These are phyloP conservation scores for Eptesicus fuscus DNA, from an alignment of 2,113 vertebrate genomes.

Conservation along the genomic window DNA sequence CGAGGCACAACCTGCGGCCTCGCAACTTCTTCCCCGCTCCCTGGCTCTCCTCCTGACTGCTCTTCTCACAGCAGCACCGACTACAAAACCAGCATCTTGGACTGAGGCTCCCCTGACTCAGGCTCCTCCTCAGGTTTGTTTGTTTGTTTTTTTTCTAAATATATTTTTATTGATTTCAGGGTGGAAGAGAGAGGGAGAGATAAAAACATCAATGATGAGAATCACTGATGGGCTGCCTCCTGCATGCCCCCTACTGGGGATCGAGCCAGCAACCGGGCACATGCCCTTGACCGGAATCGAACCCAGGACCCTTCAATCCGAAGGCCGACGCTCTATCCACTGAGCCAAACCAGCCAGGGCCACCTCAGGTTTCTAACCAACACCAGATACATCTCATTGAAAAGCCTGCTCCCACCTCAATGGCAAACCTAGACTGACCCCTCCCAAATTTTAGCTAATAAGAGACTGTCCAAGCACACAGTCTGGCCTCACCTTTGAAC, in stretches of 20 bases:
- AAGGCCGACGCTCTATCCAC: too few relatives aligned
- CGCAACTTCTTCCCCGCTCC: fast-evolving
- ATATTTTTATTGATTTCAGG: too few relatives aligned
- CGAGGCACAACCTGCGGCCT: fast-evolving
- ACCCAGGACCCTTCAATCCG: too few relatives aligned
- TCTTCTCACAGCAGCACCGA: neutral
- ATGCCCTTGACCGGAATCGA: too few relatives aligned
- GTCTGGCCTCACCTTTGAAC: neutral
- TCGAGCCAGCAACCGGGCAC: too few relatives aligned
- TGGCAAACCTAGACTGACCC: neutral
- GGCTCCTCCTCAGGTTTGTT: neutral
- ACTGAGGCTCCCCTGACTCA: too few relatives aligned
- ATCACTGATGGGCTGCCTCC: too few relatives aligned
- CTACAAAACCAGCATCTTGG: neutral
- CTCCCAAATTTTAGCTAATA: neutral
- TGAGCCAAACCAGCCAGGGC: too few relatives aligned
- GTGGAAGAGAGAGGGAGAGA: too few relatives aligned
- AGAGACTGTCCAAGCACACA: neutral
- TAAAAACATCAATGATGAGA: too few relatives aligned
- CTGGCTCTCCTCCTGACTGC: neutral
- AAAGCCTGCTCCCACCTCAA: neutral
- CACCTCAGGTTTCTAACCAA: neutral
- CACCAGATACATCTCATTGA: neutral
- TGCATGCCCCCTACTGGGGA: too few relatives aligned
- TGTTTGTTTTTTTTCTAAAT: too few relatives aligned